A percentile compares a stretch with the other conserved stretches of the same genome.
Evolutionary conservation across 2,888 invertebrate genomes (phyloP).

Genomic region (Eumerus sabulonum): DNA sequence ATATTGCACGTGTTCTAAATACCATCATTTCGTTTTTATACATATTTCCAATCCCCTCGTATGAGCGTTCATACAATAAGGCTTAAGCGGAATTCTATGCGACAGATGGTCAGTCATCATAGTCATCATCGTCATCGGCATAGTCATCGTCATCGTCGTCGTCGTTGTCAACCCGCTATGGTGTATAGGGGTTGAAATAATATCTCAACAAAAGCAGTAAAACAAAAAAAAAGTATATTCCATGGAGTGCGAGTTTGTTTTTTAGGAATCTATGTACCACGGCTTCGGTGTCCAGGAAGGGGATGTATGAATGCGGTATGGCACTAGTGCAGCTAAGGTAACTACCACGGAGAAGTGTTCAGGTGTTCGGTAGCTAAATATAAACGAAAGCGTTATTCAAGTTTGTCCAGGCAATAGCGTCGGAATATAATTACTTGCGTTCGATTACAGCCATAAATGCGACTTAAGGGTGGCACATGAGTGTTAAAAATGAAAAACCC

Average conservation of each 20-base stretch:
- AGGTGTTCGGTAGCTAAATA: conserved; percentile 32
- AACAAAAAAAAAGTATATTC: conserved; percentile 19
- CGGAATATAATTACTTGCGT: conserved; percentile 39
- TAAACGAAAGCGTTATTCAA: background rate
- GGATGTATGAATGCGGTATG: conserved; percentile 3
- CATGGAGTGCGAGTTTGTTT: background rate
- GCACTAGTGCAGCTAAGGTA: conserved; percentile 6
- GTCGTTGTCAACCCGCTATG: conserved; percentile 42
- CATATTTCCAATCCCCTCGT: conserved; percentile 35
- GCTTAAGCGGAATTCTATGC: conserved; percentile 63
- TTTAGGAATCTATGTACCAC: background rate
- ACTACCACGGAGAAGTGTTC: conserved; percentile 38
- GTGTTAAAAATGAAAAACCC: background rate
- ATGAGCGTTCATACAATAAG: conserved; percentile 19
- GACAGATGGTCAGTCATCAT: conserved; percentile 69
- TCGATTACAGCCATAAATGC: conserved; percentile 17
- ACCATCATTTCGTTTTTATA: conserved; percentile 49
- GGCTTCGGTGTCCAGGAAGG: background rate
- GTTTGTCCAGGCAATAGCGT: background rate
- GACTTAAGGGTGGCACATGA: background rate
- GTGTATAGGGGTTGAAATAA: conserved; percentile 63
- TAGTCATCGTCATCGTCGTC: conserved; percentile 60
- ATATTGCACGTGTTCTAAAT: conserved; percentile 68
- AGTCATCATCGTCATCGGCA: conserved; percentile 56
- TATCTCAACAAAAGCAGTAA: conserved; percentile 14